These are phyloP conservation scores for Thera britannica DNA, from an alignment of 2,888 invertebrate genomes.

Conservation along the genomic window DNA sequence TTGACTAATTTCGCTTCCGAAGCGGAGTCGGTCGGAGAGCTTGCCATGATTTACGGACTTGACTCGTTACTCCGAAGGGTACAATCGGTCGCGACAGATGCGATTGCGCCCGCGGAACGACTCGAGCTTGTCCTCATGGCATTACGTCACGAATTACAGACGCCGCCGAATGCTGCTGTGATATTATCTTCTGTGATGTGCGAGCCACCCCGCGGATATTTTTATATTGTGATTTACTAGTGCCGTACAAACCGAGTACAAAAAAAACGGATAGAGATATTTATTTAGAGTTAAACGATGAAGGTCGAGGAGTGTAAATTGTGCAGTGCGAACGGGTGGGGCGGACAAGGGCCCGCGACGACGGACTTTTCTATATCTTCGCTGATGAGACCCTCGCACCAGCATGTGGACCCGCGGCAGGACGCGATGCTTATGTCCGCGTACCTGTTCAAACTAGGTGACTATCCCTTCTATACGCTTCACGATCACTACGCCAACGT, in stretches of 20 bases:
- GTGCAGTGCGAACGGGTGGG: constrained; percentile 79
- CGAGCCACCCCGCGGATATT: constrained; percentile 78
- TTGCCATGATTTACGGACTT: constrained; percentile 42
- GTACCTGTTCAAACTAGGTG: constrained; percentile 84
- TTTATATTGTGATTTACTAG: constrained; percentile 84
- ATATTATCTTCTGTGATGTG: constrained; percentile 80
- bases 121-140: constrained; percentile 41
- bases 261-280: constrained; percentile 78
- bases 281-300: constrained; percentile 63
- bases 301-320: constrained; percentile 80
- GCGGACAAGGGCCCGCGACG: constrained; percentile 63
- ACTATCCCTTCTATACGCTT: constrained; percentile 81
- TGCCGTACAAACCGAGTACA: constrained; percentile 85
- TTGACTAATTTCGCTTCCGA: constrained; percentile 52
- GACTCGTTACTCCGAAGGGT: constrained; percentile 39
- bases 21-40: constrained; percentile 41
- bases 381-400: constrained; percentile 77
- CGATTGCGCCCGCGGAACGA: constrained; percentile 35
- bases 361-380: constrained; percentile 81
- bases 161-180: constrained; percentile 77
- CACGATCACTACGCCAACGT: constrained; percentile 71
- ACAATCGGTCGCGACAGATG: constrained; percentile 26
- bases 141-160: constrained; percentile 58
- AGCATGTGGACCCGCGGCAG: constrained; percentile 71
- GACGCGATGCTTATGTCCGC: constrained; percentile 79